Percentiles rank a stretch among this genome's conserved stretches.
phyloP scores from a whole-genome alignment of 23 tunicate species.

The Trididemnum nubilum region DNA sequence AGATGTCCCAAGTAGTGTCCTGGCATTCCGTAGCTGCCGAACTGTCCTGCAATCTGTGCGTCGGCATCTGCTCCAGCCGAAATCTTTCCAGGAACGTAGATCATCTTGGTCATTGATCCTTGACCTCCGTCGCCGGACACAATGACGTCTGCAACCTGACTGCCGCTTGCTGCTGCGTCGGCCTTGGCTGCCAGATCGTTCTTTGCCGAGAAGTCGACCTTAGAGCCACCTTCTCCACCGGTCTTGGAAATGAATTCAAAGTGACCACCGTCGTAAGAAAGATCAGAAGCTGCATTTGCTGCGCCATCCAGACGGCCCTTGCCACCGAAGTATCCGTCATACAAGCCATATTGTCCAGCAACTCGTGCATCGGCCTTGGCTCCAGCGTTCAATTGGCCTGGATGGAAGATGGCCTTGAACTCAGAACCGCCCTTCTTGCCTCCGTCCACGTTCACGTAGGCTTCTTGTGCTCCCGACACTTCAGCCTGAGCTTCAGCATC shows the following conservation, averaged over 20 bases:
- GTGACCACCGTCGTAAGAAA: not conserved
- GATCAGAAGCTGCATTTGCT: not conserved
- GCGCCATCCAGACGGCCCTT: not conserved
- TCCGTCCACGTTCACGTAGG: slow-evolving; percentile 9
- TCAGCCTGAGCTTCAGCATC: slow-evolving; percentile 1
- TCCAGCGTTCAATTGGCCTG: slow-evolving; percentile 1
- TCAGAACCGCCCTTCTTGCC: slow-evolving; percentile 15
- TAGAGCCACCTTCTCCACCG: slow-evolving; percentile 2
- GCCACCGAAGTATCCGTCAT: slow-evolving; percentile 15
- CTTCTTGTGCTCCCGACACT: slow-evolving; percentile 7
- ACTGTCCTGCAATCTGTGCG: not conserved
- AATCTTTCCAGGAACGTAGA: slow-evolving; percentile 15
- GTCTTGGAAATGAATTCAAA: slow-evolving; percentile 17
- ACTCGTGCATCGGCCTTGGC: not conserved
- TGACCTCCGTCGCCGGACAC: not conserved
- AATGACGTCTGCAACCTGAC: slow-evolving; percentile 5
- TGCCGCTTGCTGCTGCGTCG: slow-evolving; percentile 21
- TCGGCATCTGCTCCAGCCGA: slow-evolving; percentile 4
- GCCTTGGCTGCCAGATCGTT: slow-evolving; percentile 10
- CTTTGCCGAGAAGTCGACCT: slow-evolving; percentile 5
- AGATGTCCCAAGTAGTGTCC: slow-evolving; percentile 5
- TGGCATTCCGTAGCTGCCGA: slow-evolving; percentile 6
- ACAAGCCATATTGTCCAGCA: slow-evolving; percentile 5
- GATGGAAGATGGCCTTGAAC: slow-evolving; percentile 1
- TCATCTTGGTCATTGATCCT: not conserved